Evolutionary conservation across 1,140 invertebrate species (phyloP), one percentile per base, ranked within the genome.

Genomic region (Drosophila rhopaloa): DNA sequence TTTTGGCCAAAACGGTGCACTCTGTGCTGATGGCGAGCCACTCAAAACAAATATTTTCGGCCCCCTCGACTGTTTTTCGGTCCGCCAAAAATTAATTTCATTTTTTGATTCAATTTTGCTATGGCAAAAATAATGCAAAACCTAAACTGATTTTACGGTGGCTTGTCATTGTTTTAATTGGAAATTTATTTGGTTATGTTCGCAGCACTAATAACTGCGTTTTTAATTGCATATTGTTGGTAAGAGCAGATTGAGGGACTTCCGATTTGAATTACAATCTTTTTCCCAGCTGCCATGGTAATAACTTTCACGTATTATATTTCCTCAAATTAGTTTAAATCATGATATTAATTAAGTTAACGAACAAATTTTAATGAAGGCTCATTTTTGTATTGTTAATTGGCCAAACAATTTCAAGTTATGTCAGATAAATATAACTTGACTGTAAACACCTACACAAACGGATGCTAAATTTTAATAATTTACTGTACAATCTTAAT

Each of bases 111-210:
- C 54, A 58, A 50, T 65, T 62, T 43, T 38, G 35, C 61, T 37
- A 13, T 27, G 32, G 8, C 53, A 41, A 76, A 76, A 67, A 66
- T 76, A 67, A 76, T 73, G 48, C 40, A n/a, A 54, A 73, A 61
- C 68, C 56, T 61, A 74, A 74, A 56, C 58, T 44, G 38, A 38
- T 61, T 59, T 66, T 48, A 37, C 57, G 40, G 57, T 35, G 16
- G 62, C 32, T 13, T 59, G 50, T 59, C 50, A 61, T 70, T 77
- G 63, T 61, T 77, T 61, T 86, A 86, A 86, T 86, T 86, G 81
- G 38, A 83, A 88, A 86, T 86, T 79, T 86, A 88, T 86, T 86
- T 86, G 83, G 81, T 70, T 81, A 55, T 65, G 14, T 54, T 47
- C 46, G 47, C 44, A 32, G 38, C 56, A 43, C 54, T 78, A 81